Conservation (phyloP, 1,140 invertebrate species). For the Brachionus asplanchnoidis region DNA sequence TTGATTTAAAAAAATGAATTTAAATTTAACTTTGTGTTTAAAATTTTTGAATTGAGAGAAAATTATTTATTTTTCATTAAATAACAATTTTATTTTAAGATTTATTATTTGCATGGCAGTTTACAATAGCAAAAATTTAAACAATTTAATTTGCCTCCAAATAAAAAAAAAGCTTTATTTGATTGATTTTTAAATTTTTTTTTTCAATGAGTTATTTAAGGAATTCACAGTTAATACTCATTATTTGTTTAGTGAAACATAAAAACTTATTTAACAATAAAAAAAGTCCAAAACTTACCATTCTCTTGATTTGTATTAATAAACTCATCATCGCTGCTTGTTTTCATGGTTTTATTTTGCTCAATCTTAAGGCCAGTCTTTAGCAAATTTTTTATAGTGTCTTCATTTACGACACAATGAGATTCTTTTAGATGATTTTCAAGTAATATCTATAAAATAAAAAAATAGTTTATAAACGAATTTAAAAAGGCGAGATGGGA, state of each 20-base stretch:
- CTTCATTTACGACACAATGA: conserved; percentile 27
- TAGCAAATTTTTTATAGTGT: conserved; percentile 19
- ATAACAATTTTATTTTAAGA: conserved; percentile 1
- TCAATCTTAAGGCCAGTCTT: not conserved
- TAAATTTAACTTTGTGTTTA: not conserved
- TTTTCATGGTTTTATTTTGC: not conserved
- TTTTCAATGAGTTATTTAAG: not conserved
- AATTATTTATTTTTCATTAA: not conserved
- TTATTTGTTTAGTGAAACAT: not conserved
- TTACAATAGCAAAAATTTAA: not conserved
- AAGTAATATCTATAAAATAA: not conserved
- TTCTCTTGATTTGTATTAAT: not conserved
- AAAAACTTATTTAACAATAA: not conserved
- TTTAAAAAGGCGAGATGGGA: not conserved
- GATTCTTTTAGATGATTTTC: conserved; percentile 23
- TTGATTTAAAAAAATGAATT: not conserved
- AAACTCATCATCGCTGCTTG: not conserved
- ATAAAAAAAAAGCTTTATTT: not conserved
- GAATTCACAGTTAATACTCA: not conserved
- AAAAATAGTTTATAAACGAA: not conserved
- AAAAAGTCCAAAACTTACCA: not conserved
- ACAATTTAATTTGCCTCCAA: not conserved
- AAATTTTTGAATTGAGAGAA: not conserved
- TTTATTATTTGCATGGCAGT: not conserved
- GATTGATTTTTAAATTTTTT: not conserved